These are phyloP conservation scores for Phthorimaea operculella DNA, from an alignment of 1,140 invertebrate genomes.

Conservation along the genomic window DNA sequence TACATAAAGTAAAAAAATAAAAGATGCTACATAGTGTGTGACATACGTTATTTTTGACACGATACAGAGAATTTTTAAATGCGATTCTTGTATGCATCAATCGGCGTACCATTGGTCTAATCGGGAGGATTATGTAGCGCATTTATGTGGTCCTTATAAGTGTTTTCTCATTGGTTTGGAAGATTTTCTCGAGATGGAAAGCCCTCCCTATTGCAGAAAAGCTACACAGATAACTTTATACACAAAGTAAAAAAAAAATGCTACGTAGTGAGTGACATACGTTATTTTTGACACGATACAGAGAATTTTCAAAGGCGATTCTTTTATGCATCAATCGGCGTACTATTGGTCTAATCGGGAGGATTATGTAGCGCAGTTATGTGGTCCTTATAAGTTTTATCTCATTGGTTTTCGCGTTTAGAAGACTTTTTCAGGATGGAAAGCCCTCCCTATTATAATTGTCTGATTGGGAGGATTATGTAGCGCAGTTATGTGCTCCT, in stretches of 20 bases:
- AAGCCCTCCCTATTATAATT: not conserved
- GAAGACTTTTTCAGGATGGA: not conserved
- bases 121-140: not conserved
- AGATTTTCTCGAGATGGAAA: not conserved
- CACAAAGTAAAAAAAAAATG: too few species aligned
- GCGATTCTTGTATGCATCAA: slow-evolving; percentile 11
- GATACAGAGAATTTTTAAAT: slow-evolving; percentile 21
- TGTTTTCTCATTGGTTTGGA: slow-evolving; percentile 10
- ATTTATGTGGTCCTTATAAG: slow-evolving; percentile 12
- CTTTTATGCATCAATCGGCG: not conserved
- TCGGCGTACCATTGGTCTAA: not conserved
- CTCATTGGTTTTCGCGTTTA: too few species aligned
- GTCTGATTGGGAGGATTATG: not conserved
- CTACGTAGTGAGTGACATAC: too few species aligned
- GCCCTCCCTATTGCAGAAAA: too few species aligned
- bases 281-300: slow-evolving; percentile 16
- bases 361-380: not conserved
- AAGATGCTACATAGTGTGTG: too few species aligned
- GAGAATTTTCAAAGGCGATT: slow-evolving; percentile 23
- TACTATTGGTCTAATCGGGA: not conserved
- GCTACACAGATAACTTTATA: too few species aligned
- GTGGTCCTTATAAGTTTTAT: slow-evolving; percentile 17
- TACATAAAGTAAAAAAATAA: too few species aligned
- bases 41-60: slow-evolving; percentile 21
- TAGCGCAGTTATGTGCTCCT: slow-evolving; percentile 4